Percentiles rank a stretch among this genome's conserved stretches.
Conservation (phyloP, 2,797 vertebrate genomes). For the Staurois parvus region DNA sequence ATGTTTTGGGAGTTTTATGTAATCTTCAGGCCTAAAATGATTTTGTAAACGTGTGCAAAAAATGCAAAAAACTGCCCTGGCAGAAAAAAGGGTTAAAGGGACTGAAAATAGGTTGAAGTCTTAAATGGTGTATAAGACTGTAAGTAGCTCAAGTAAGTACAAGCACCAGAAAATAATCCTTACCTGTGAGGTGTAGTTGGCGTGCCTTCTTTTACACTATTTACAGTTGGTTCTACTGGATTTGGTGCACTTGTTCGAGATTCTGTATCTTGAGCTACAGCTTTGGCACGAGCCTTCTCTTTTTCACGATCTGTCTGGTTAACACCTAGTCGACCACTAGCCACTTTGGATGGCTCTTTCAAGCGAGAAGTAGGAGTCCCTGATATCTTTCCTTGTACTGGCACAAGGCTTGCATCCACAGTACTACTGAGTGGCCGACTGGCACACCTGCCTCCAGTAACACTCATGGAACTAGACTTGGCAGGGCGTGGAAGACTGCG, state of each 20-base stretch:
- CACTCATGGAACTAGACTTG: conserved; percentile 91
- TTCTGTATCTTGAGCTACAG: conserved; percentile 88
- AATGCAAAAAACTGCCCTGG: too few relatives aligned
- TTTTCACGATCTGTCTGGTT: conserved; percentile 97
- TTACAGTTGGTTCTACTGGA: conserved; percentile 66
- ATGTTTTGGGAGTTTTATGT: too few relatives aligned
- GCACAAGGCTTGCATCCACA: conserved; percentile 85
- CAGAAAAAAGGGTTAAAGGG: too few relatives aligned
- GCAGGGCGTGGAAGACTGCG: conserved; percentile 95
- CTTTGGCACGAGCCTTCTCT: conserved; percentile 94
- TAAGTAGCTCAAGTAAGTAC: background rate
- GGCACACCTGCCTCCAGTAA: conserved; percentile 80
- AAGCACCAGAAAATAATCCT: background rate
- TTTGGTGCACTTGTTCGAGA: conserved; percentile 62
- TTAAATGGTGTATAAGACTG: too few relatives aligned
- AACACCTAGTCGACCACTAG: conserved; percentile 82
- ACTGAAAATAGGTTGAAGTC: too few relatives aligned
- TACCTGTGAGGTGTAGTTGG: conserved; percentile 52
- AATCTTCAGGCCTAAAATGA: too few relatives aligned
- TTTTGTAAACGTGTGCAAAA: too few relatives aligned
- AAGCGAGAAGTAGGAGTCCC: conserved; percentile 81
- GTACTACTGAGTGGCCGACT: conserved; percentile 88
- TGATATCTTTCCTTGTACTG: conserved; percentile 77
- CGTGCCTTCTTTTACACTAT: conserved; percentile 44
- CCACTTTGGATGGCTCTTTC: conserved; percentile 86